Evolutionary conservation across 2,113 vertebrate species (phyloP).

Genomic region (Amphiprion percula): DNA sequence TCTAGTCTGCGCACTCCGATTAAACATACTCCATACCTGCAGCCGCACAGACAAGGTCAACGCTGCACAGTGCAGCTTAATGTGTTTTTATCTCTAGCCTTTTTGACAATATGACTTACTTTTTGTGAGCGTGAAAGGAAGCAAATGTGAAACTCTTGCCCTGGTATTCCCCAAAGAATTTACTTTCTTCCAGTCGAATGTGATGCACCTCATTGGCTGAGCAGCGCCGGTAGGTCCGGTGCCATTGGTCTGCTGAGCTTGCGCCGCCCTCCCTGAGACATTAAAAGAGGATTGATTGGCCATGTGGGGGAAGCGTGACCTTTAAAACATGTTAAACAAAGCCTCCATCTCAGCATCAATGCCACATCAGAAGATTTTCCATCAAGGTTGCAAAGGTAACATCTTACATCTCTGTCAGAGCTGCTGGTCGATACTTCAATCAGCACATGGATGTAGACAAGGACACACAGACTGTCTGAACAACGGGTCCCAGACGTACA

Average conservation of each 20-base stretch:
- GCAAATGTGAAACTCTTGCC: constrained; percentile 90
- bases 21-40: constrained; percentile 88
- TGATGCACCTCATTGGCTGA: constrained; percentile 90
- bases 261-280: constrained; percentile 76
- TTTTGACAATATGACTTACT: constrained; percentile 75
- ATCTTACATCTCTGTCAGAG: constrained; percentile 51
- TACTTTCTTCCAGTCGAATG: constrained; percentile 88
- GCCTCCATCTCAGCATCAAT: constrained; percentile 21
- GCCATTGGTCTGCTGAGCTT: constrained; percentile 87
- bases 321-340: constrained; percentile 55
- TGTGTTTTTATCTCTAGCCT: neutral
- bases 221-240: constrained; percentile 87
- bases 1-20: constrained; percentile 86
- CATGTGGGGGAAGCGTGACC: constrained; percentile 51
- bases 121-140: constrained; percentile 89
- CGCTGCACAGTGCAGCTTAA: neutral
- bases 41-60: constrained; percentile 17
- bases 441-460: constrained; percentile 11
- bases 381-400: constrained; percentile 35
- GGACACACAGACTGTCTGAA: constrained; percentile 36
- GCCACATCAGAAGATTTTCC: constrained; percentile 23
- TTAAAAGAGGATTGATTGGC: constrained; percentile 34
- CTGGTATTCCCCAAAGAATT: constrained; percentile 89
- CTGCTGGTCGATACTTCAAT: constrained; percentile 65
- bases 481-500: constrained; percentile 37